Evolutionary conservation across 2,888 invertebrate species (phyloP).

Genomic region (Phaedon cochleariae): DNA sequence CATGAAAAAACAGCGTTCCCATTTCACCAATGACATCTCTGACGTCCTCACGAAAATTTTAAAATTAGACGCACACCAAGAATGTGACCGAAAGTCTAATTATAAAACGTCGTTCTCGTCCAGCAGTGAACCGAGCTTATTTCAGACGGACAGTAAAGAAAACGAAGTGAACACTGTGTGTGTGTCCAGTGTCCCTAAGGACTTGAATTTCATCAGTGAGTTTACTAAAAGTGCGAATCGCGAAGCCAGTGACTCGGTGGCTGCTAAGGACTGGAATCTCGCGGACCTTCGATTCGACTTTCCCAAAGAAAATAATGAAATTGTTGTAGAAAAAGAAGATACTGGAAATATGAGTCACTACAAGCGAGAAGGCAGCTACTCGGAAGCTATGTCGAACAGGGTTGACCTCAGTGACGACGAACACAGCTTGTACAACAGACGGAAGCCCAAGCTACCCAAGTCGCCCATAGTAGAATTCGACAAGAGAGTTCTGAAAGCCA

Average conservation of each 20-base stretch:
- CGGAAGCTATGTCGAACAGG: slow-evolving; percentile 59
- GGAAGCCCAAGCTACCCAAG: slow-evolving; percentile 58
- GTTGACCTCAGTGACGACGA: slow-evolving; percentile 64
- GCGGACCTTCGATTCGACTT: slow-evolving; percentile 51
- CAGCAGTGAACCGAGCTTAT: slow-evolving; percentile 60
- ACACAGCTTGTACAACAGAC: slow-evolving; percentile 65
- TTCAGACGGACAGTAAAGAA: slow-evolving; percentile 30
- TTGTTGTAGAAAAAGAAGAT: slow-evolving; percentile 43
- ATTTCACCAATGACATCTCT: slow-evolving; percentile 34
- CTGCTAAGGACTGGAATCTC: slow-evolving; percentile 61
- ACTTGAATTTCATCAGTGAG: slow-evolving; percentile 69
- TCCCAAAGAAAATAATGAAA: slow-evolving; percentile 28
- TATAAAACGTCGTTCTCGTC: slow-evolving; percentile 55
- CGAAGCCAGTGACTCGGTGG: slow-evolving; percentile 51
- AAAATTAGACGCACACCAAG: slow-evolving; percentile 39
- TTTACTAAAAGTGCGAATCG: slow-evolving; percentile 36
- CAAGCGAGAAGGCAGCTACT: slow-evolving; percentile 59
- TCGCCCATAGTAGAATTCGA: slow-evolving; percentile 58
- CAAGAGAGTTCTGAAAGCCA: slow-evolving; percentile 57
- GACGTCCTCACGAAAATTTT: slow-evolving; percentile 46
- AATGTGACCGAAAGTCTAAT: slow-evolving; percentile 48
- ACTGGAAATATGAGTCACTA: slow-evolving; percentile 44
- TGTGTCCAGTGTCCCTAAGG: slow-evolving; percentile 69
- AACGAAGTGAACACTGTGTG: slow-evolving; percentile 12
- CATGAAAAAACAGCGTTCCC: slow-evolving; percentile 45